Percentiles rank a stretch among this genome's conserved stretches.
phyloP scores from a whole-genome alignment of 1,140 invertebrate species.

The Neodiprion virginianus region DNA sequence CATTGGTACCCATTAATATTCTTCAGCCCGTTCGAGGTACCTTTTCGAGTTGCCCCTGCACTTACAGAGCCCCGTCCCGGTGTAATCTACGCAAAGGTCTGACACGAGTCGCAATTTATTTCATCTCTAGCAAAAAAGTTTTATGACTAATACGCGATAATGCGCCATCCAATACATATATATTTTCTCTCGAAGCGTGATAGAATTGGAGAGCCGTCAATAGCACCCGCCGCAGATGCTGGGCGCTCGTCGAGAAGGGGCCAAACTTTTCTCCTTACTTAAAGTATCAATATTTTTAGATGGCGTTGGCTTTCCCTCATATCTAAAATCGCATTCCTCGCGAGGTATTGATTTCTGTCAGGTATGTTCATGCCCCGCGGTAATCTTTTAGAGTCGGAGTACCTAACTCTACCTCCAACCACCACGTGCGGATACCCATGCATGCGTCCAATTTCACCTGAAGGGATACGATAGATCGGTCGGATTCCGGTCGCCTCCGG shows the following conservation, averaged over 20 bases:
- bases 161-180: constrained; percentile 46
- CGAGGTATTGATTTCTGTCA: constrained; percentile 22
- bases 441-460: no score
- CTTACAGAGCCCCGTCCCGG: not conserved
- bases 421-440: no score
- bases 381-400: no score
- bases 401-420: no score
- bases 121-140: constrained; percentile 35
- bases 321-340: constrained; percentile 40
- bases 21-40: not conserved
- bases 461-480: no score
- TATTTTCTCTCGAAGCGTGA: constrained; percentile 35
- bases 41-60: not conserved
- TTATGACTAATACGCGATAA: constrained; percentile 50
- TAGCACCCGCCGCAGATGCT: constrained; percentile 44
- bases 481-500: no score
- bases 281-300: constrained; percentile 53
- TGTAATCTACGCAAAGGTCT: constrained; percentile 26
- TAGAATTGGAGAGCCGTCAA: constrained; percentile 48
- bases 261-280: constrained; percentile 49
- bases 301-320: constrained; percentile 31
- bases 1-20: constrained; percentile 2
- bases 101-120: constrained; percentile 38
- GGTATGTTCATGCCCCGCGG: not conserved
- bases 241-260: constrained; percentile 19